These are phyloP conservation scores for Eudemis profundana DNA, from an alignment of 2,888 invertebrate species.

Conservation along the genomic window DNA sequence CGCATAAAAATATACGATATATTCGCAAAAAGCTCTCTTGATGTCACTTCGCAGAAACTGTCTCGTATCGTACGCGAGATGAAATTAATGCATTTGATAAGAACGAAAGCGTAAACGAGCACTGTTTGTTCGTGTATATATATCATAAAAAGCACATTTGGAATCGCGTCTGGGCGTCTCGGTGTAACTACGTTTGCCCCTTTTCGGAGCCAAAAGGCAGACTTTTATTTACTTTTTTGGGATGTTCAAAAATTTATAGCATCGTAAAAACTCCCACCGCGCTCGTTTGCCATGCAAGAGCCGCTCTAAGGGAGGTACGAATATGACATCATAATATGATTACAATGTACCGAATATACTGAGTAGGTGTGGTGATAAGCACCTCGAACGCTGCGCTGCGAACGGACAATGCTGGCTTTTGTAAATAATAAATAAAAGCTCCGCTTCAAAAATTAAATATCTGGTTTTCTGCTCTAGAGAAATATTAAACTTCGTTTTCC, in stretches of 20 bases:
- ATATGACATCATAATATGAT: conserved; percentile 70
- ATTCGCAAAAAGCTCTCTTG: conserved; percentile 15
- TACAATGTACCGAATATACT: conserved; percentile 46
- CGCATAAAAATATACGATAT: background rate
- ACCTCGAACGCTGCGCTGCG: background rate
- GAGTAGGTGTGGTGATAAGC: conserved; percentile 42
- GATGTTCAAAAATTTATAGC: conserved; percentile 79
- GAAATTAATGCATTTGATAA: conserved; percentile 40
- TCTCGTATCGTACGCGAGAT: conserved; percentile 18
- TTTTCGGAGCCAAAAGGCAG: conserved; percentile 64
- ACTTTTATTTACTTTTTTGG: conserved; percentile 64
- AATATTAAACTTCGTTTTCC: conserved; percentile 43
- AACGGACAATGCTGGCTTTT: conserved; percentile 15
- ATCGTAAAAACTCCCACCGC: conserved; percentile 74
- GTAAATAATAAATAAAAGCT: conserved; percentile 16
- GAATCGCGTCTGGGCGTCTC: conserved; percentile 59
- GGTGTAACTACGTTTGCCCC: conserved; percentile 58
- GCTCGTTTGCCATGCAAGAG: conserved; percentile 67
- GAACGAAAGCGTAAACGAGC: conserved; percentile 43
- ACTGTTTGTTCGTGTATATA: conserved; percentile 50
- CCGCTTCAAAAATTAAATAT: background rate
- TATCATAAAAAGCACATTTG: conserved; percentile 55
- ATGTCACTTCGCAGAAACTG: conserved; percentile 2
- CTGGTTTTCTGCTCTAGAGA: conserved; percentile 27
- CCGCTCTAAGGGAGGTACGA: conserved; percentile 59